These are phyloP conservation scores for Charanyca ferruginea DNA, from an alignment of 2,888 invertebrate genomes.

Conservation along the genomic window DNA sequence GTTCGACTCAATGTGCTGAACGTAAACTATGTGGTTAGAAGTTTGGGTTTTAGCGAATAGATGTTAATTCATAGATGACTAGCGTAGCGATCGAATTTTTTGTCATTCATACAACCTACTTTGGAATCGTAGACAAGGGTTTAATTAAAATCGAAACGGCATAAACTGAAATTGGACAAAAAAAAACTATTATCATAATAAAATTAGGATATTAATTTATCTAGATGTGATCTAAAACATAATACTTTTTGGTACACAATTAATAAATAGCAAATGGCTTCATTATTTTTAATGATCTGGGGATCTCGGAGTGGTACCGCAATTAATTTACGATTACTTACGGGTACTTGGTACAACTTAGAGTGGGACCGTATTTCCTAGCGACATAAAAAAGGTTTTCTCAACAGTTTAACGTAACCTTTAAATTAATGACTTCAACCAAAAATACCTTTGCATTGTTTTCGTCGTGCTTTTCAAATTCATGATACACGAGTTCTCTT, in stretches of 20 bases:
- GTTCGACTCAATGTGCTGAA: constrained; percentile 58
- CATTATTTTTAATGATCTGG: constrained; percentile 15
- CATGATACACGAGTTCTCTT: background rate
- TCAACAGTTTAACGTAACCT: background rate
- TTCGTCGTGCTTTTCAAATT: too few relatives aligned
- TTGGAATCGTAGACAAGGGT: background rate
- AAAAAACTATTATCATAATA: too few relatives aligned
- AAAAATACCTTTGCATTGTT: background rate
- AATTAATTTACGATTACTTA: background rate
- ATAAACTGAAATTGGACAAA: too few relatives aligned
- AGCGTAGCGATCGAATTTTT: background rate
- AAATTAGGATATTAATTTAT: too few relatives aligned
- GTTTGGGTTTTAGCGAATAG: constrained; percentile 35
- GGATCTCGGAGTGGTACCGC: background rate
- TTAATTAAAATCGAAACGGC: too few relatives aligned
- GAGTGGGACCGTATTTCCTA: background rate
- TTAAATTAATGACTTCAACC: background rate
- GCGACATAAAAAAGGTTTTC: constrained; percentile 1
- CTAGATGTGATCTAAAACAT: too few relatives aligned
- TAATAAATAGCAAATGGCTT: background rate
- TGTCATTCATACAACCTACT: too few relatives aligned
- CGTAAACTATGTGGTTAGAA: constrained; percentile 52
- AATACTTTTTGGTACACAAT: too few relatives aligned
- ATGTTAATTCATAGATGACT: constrained; percentile 20
- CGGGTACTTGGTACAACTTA: background rate